Percentiles rank a stretch among this genome's conserved stretches.
Evolutionary conservation across 1,140 invertebrate species (phyloP).

Genomic region (Brachystomella parvula): DNA sequence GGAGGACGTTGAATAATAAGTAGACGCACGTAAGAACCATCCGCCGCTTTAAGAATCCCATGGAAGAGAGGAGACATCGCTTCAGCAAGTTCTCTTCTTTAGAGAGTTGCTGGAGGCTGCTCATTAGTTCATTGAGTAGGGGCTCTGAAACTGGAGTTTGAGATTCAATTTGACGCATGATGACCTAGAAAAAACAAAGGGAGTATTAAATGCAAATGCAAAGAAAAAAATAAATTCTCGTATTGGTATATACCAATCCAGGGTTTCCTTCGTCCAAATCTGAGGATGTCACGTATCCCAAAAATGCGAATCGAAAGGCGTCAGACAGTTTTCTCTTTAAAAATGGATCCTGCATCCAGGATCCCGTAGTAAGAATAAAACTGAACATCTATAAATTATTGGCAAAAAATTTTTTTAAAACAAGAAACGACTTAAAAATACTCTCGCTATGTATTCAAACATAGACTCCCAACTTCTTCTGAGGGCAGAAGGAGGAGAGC

Average conservation of each 20-base stretch:
- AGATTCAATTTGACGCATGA: not conserved
- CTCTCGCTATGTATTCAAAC: not conserved
- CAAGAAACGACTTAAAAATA: not conserved
- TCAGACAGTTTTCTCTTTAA: slow-evolving; percentile 1
- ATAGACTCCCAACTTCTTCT: too few relatives aligned
- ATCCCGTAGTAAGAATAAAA: not conserved
- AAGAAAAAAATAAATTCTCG: not conserved
- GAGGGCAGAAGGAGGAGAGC: too few relatives aligned
- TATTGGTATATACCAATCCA: slow-evolving; percentile 5
- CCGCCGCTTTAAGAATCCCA: not conserved
- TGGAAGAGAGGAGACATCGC: not conserved
- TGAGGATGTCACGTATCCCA: not conserved
- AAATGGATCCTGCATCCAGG: slow-evolving; percentile 7
- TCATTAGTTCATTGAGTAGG: not conserved
- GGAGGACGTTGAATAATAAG: not conserved
- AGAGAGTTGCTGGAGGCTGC: not conserved
- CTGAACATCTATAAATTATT: slow-evolving; percentile 1
- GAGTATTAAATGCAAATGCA: not conserved
- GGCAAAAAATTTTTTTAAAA: not conserved
- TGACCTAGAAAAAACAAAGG: not conserved
- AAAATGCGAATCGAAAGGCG: slow-evolving; percentile 6
- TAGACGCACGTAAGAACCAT: not conserved
- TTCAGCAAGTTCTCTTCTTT: not conserved
- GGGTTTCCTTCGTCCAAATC: slow-evolving; percentile 9
- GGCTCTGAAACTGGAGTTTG: not conserved